These are phyloP conservation scores for Eubasilissa splendida DNA, from an alignment of 2,888 invertebrate species.

Conservation along the genomic window DNA sequence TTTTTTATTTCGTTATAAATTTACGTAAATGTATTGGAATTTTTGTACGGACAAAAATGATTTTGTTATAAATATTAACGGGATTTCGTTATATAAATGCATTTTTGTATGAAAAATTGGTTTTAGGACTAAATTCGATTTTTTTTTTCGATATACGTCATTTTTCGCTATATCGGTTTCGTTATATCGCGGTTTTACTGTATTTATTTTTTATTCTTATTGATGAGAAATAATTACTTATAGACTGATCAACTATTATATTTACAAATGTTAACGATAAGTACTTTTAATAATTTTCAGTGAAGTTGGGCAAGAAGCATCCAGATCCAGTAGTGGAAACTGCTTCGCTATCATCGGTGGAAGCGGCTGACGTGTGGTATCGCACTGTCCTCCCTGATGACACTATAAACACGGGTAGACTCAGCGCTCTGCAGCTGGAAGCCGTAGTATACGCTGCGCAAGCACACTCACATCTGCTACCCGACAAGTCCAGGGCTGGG, in stretches of 20 bases:
- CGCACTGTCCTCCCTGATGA: conserved; percentile 86
- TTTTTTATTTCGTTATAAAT: no score
- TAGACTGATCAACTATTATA: background rate
- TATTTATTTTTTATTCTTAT: background rate
- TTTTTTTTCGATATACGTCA: no score
- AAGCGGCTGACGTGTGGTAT: conserved; percentile 95
- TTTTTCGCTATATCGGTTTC: no score
- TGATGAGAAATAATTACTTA: background rate
- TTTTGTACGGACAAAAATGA: no score
- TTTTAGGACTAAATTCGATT: no score
- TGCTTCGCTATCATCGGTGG: conserved; percentile 95
- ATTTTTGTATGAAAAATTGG: no score
- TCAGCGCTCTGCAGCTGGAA: conserved; percentile 97
- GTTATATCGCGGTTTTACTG: no score
- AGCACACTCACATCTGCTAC: conserved; percentile 93
- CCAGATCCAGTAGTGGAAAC: conserved; percentile 99
- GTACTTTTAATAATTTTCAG: conserved; percentile 66
- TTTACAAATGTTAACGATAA: background rate
- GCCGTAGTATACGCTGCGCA: conserved; percentile 98
- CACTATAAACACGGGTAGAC: conserved; percentile 85
- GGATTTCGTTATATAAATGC: no score
- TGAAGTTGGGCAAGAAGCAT: conserved; percentile 95
- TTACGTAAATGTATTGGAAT: no score
- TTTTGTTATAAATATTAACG: no score
- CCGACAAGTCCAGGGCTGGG: conserved; percentile 92